phyloP scores from a whole-genome alignment of 1,140 invertebrate genomes.

The Temnothorax longispinosus region DNA sequence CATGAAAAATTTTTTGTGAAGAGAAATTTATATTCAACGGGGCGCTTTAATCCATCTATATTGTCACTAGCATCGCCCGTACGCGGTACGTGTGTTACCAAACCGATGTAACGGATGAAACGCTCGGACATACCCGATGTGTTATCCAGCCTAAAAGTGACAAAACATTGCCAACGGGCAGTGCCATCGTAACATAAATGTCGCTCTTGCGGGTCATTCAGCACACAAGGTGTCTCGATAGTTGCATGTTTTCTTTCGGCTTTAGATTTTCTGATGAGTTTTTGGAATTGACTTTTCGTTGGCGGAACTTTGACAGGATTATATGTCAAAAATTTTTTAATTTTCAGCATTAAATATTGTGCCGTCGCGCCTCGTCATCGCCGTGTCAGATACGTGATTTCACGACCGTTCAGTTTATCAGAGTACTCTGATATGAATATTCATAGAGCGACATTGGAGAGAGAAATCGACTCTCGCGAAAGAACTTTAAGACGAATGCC shows the following conservation, averaged over 20 bases:
- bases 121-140: slow-evolving; percentile 23
- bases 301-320: background rate
- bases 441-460: background rate
- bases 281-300: background rate
- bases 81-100: slow-evolving; percentile 32
- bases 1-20: slow-evolving; percentile 24
- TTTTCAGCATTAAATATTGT: background rate
- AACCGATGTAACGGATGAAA: slow-evolving; percentile 49
- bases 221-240: background rate
- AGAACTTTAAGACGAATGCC: slow-evolving; percentile 62
- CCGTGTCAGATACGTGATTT: background rate
- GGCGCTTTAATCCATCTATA: slow-evolving; percentile 54
- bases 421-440: slow-evolving; percentile 16
- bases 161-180: slow-evolving; percentile 33
- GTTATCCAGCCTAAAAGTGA: slow-evolving; percentile 53
- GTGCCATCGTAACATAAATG: slow-evolving; percentile 41
- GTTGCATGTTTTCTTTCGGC: background rate
- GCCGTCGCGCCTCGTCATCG: background rate
- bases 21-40: slow-evolving; percentile 51
- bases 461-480: slow-evolving; percentile 41
- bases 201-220: background rate
- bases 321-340: background rate
- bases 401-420: background rate
- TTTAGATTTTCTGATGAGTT: slow-evolving; percentile 1
- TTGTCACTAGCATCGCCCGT: slow-evolving; percentile 29